phyloP scores from a whole-genome alignment of 2,113 vertebrate genomes.

The Egretta garzetta region DNA sequence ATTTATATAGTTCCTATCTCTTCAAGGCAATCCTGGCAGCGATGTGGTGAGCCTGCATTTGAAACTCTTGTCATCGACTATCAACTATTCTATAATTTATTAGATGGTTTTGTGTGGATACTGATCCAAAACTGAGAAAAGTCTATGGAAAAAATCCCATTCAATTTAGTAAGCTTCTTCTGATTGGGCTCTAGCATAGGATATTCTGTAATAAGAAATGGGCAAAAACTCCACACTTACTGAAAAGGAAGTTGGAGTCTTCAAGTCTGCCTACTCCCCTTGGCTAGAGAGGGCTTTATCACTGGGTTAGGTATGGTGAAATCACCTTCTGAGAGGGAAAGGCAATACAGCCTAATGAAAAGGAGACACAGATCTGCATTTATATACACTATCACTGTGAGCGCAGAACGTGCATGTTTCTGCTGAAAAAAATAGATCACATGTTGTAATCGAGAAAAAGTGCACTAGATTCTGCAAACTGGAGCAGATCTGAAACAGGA shows the following conservation, averaged over 20 bases:
- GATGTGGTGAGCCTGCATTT: not conserved
- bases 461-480: not conserved
- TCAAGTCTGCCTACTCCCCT: not conserved
- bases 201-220: not conserved
- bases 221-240: not conserved
- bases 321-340: not conserved
- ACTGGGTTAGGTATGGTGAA: not conserved
- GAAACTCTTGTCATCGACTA: not conserved
- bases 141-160: not conserved
- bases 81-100: constrained; percentile 16
- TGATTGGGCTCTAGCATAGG: not conserved
- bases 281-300: not conserved
- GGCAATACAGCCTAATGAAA: not conserved
- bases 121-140: constrained; percentile 19
- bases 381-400: not conserved
- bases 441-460: not conserved
- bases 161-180: not conserved
- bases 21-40: not conserved
- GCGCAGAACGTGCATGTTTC: not conserved
- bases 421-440: not conserved
- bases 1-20: constrained; percentile 13
- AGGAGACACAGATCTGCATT: not conserved
- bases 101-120: not conserved
- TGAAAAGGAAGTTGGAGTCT: not conserved
- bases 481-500: not conserved